phyloP scores from a whole-genome alignment of 2,888 invertebrate genomes.

The Scaeva pyrastri region DNA sequence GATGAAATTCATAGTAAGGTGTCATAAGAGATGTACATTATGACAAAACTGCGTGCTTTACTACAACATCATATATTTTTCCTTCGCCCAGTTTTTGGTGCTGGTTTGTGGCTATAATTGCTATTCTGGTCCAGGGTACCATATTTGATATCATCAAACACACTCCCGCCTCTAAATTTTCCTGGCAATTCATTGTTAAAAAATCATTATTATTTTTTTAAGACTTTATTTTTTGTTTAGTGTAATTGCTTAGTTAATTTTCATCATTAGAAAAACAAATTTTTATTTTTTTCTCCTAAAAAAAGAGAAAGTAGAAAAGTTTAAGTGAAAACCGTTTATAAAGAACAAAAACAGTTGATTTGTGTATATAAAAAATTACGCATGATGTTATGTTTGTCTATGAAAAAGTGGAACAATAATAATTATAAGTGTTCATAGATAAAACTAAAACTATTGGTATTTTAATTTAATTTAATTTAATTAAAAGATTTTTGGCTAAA shows the following conservation, averaged over 20 bases:
- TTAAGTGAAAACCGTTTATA: constrained; percentile 3
- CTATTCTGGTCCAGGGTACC: constrained; percentile 24
- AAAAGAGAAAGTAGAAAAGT: neutral
- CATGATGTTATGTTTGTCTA: constrained; percentile 23
- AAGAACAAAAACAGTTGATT: neutral
- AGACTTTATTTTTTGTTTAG: constrained; percentile 23
- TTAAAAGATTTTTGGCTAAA: too few species aligned
- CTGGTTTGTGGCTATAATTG: constrained; percentile 15
- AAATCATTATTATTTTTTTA: constrained; percentile 15
- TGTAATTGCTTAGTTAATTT: constrained; percentile 32
- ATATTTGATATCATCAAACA: neutral
- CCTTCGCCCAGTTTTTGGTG: constrained; percentile 37
- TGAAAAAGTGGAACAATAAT: constrained; percentile 39
- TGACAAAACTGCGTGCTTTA: neutral
- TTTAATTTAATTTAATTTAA: too few species aligned
- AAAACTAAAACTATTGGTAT: neutral
- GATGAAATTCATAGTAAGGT: constrained; percentile 85
- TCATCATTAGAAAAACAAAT: neutral
- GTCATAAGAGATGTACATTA: constrained; percentile 30
- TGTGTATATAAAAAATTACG: constrained; percentile 4
- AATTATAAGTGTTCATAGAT: constrained; percentile 19
- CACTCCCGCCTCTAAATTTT: neutral
- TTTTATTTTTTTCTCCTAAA: neutral
- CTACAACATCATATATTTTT: constrained; percentile 15
- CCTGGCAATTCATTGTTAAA: constrained; percentile 38